Base-by-base conservation (phyloP, 92 coral and sea anemone genomes). In the Isaurus tuberculatus region DNA sequence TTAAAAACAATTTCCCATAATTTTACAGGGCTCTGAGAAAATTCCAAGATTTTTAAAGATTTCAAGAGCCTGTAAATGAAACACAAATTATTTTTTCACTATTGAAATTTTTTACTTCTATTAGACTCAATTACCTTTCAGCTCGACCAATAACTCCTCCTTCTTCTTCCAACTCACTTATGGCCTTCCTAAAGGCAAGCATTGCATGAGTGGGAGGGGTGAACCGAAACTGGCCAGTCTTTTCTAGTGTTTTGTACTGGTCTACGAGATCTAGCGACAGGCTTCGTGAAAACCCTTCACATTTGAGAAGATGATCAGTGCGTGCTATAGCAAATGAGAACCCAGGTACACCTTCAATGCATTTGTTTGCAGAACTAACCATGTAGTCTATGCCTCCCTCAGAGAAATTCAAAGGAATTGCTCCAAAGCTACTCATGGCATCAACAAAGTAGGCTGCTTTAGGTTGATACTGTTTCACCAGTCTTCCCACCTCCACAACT, bases 381-480 rank as follows among this genome's bases (percentile, higher is more conserved):
- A 96, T 79, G 88, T 91, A 96, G 67, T 96, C 95, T 57, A 96
- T 81, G 68, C 87, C 86, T 10, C 92, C 89, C 58, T 85, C 83
- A 11, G 91, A 89, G 65, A 96, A 82, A 70, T 96, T 88, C 42
- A 96, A 86, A 8, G 99, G 99, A 65, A 96, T 86, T 19, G 97
- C 99, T n/a, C 97, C 99, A 92, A 96, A 96, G 89, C 99, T 96
- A 83, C 99, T 96, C 99, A 96, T 96, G 71, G 98, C 99, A 80
- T 96, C 99, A 0, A 96, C 99, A 83, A 96, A 94, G 90, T 90
- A 96, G n/a, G 90, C 86, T 7, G 98, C 99, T 25, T 86, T 65
- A 3, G 98, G 99, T 1, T 89, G 91, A 84, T 90, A 90, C 79
- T 92, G 80, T 26, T 90, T 86, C 6, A 96, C 94, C 8, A 94